These are phyloP conservation scores for Caenorhabditis wallacei DNA, from an alignment of 2,888 invertebrate species.

Conservation along the genomic window DNA sequence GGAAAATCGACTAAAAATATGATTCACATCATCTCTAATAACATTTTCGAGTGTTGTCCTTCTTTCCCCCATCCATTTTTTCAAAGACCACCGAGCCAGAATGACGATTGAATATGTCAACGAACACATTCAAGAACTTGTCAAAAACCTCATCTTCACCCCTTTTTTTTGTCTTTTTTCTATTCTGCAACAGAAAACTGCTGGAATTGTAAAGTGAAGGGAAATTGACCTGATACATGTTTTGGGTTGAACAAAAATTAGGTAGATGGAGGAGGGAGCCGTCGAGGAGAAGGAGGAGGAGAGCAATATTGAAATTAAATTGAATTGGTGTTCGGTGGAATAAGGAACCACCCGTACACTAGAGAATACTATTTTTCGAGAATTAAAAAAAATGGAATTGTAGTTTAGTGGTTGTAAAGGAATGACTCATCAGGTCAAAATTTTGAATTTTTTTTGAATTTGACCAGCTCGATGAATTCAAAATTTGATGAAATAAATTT, in stretches of 20 bases:
- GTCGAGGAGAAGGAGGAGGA: neutral
- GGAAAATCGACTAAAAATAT: no score
- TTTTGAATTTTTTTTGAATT: no score
- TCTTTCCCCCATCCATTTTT: conserved; percentile 1
- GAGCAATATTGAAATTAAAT: conserved; percentile 18
- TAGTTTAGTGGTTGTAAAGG: neutral
- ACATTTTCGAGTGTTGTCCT: conserved; percentile 39
- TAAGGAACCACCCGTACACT: conserved; percentile 5
- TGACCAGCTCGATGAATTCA: no score
- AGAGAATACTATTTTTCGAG: neutral
- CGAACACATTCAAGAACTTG: conserved; percentile 36
- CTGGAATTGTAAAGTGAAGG: conserved; percentile 20
- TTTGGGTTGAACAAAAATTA: neutral
- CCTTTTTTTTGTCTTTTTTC: conserved; percentile 13
- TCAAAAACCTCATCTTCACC: conserved; percentile 22
- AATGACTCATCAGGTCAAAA: neutral
- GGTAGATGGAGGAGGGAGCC: conserved; percentile 17
- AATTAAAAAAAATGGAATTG: neutral
- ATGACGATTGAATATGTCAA: conserved; percentile 44
- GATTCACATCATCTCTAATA: neutral
- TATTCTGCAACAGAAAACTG: conserved; percentile 11
- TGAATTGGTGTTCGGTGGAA: conserved; percentile 32
- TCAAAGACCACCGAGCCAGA: neutral
- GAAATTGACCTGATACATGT: conserved; percentile 14
- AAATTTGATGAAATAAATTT: no score